Evolutionary conservation across 2,888 invertebrate genomes (phyloP).

Genomic region (Atherix ibis): DNA sequence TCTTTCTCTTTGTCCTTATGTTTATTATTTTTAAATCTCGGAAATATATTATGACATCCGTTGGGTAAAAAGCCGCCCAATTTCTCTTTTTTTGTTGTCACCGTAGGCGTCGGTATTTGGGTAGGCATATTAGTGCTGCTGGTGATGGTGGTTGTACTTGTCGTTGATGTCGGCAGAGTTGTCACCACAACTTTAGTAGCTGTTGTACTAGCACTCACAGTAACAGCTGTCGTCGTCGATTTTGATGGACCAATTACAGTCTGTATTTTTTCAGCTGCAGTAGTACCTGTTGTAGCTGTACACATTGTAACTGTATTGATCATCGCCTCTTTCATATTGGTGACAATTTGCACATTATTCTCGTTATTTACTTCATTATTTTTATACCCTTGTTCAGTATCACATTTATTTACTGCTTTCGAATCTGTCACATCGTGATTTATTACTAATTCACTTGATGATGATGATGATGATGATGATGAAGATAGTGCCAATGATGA

Average conservation of each 20-base stretch:
- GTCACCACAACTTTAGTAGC: constrained; percentile 5
- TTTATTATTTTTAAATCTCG: constrained; percentile 31
- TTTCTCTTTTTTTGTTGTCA: constrained; percentile 28
- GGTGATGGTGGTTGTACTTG: constrained; percentile 2
- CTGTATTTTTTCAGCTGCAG: not conserved
- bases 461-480: not conserved
- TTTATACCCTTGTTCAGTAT: constrained; percentile 1
- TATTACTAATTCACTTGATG: too few species aligned
- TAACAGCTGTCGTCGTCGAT: constrained; percentile 5
- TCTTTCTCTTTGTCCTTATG: constrained; percentile 22
- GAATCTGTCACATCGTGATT: constrained; percentile 9
- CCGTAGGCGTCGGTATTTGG: constrained; percentile 11
- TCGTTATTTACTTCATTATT: constrained; percentile 4
- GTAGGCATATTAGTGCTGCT: constrained; percentile 9
- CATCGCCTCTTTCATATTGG: not conserved
- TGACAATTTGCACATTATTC: constrained; percentile 4
- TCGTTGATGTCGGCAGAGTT: constrained; percentile 1
- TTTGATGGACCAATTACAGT: constrained; percentile 1
- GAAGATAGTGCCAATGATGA: not conserved
- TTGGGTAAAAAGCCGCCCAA: constrained; percentile 31
- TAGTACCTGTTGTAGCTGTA: constrained; percentile 4
- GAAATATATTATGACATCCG: constrained; percentile 27
- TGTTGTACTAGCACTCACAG: constrained; percentile 8
- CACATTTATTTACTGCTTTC: constrained; percentile 3
- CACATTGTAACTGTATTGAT: not conserved